Evolutionary conservation across 2,113 vertebrate genomes (phyloP).

Genomic region (Camelus bactrianus): DNA sequence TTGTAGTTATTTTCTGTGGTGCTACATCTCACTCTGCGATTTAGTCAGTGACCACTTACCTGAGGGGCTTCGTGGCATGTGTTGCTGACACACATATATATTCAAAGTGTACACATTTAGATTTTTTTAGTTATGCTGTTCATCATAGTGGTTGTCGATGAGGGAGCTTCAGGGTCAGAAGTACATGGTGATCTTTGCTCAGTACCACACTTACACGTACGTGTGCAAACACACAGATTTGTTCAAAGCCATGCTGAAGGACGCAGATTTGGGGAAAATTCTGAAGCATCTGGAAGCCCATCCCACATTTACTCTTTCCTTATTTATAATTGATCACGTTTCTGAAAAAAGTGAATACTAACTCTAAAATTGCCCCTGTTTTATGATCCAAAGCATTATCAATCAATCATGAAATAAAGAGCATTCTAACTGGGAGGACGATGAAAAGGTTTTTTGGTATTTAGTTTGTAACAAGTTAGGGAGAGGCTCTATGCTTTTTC

Average conservation of each 20-base stretch:
- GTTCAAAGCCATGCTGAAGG: background rate
- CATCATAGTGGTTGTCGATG: background rate
- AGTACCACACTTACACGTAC: background rate
- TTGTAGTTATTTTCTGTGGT: background rate
- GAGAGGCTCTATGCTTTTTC: background rate
- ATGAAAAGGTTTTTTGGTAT: background rate
- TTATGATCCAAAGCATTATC: background rate
- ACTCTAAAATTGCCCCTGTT: background rate
- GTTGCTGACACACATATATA: background rate
- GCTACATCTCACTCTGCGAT: background rate
- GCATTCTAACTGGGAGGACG: background rate
- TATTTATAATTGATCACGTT: background rate
- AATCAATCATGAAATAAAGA: background rate
- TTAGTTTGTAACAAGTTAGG: background rate
- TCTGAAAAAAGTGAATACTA: background rate
- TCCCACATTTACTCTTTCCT: background rate
- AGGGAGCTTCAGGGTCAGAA: background rate
- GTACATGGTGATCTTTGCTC: background rate
- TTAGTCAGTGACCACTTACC: background rate
- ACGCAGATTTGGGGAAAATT: background rate
- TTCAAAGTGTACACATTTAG: background rate
- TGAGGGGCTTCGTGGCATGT: background rate
- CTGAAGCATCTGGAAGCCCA: background rate
- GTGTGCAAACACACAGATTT: background rate
- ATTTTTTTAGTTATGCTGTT: background rate